Evolutionary conservation across 1,140 invertebrate genomes (phyloP), one percentile per base, ranked within the genome.

Genomic region (Drosophila grimshawi): DNA sequence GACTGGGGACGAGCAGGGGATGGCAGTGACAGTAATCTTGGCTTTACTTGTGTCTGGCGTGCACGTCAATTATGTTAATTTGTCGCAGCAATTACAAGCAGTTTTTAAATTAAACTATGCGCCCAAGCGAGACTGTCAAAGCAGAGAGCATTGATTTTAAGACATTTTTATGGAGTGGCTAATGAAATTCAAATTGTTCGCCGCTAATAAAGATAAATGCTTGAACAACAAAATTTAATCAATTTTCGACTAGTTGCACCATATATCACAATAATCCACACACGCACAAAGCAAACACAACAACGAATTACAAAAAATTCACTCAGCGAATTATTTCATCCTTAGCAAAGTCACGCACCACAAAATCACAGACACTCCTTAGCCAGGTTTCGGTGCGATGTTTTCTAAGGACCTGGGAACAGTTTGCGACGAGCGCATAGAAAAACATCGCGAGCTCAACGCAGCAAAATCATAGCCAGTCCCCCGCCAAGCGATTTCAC

Each of bases 51-150:
- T 39, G 57, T 60, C 49, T 76, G 80, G 53, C 56, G 53, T 33
- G 71, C 67, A 66, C 71, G 85, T 89, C 86, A 89, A 89, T 89
- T 89, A 89, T 89, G 85, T 89, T 86, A 89, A 89, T 89, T 78
- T 89, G 49, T 45, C 46, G 11, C 62, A 78, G 72, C 83, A 88
- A 86, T 86, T 86, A 88, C 80, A 65, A 77, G 63, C 70, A 71
- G 76, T 68, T 86, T 76, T 53, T 27, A 71, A 69, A 72, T 74
- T 64, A 57, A 78, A 64, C 70, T 49, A 37, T 55, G 57, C 41
- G 60, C 37, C 32, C 7, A 4, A 29, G 11, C 37, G 35, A 37
- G 46, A 27, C 68, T 65, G 63, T 66, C 46, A 46, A 32, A 27
- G n/a, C 19, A n/a, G 30, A 43, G 48, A 35, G 6, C 29, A 19